Base-by-base conservation (phyloP, 2,888 invertebrate genomes). In the Campoplex capitator region DNA sequence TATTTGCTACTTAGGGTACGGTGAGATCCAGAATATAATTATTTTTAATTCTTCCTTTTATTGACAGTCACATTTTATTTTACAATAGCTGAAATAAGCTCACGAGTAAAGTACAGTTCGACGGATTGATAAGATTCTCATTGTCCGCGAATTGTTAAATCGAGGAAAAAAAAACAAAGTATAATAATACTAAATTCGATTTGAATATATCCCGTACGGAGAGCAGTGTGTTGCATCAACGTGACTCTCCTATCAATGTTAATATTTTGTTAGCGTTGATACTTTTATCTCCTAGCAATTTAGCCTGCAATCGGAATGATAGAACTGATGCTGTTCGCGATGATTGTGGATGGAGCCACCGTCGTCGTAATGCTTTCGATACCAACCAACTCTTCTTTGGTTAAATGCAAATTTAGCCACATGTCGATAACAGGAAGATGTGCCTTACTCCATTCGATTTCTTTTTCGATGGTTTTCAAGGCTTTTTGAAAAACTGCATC, bases 401-500 rank as follows among this genome's bases (percentile, higher is more conserved):
- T 78, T 3, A 96, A 92, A 93, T 96, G 96, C 16, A 95, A 91
- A 85, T 96, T 96, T 3, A 98, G 94, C 97, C 97, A 97, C 13
- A 95, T 94, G 86, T 97, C 96, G 62, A 98, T 97, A 0, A 97
- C 96, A 0, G 97, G 97, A 6, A 97, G 93, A 92, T 97, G 97
- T 78, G 96, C 96, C 77, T 96, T 96, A 54, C 97, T 97, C 97
- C 97, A 98, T 91, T 96, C 96, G 0, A 96, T 96, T 92, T 97
- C 97, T 90, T 97, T 97, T 89, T 96, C 96, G 67, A 97, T 97
- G 88, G 96, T 97, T 90, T 96, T 96, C 91, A 97, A 94, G 0
- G 97, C 97, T 89, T 97, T 97, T 91, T 97, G 96, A 18, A 97
- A 96, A 23, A 97, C 96, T 89, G 96, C 96, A 88, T 97, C 96